Base-by-base conservation (phyloP, 2,797 vertebrate genomes). In the Syndactyla subalaris region DNA sequence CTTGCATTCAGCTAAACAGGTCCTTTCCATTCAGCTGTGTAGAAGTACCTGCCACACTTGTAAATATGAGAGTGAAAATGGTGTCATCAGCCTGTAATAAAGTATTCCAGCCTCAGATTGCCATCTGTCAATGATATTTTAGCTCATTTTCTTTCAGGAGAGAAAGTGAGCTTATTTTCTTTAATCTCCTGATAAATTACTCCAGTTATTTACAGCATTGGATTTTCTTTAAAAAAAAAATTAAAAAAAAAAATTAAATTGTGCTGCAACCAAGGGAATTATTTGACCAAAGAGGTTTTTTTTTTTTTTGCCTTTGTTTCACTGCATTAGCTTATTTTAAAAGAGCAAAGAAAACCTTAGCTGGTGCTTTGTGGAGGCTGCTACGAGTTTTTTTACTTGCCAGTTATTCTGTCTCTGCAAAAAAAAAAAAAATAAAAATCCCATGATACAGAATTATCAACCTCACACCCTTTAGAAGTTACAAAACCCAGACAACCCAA, bases 81-180 rank as follows among this genome's bases (percentile, higher is more conserved):
- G 93, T 96, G 70, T 84, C 92, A 88, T 95, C 92, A 92, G 75
- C 65, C 88, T 85, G 81, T 86, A 95, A 94, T 93, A 88, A 91
- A 95, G 57, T 72, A 52, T 83, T 81, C 14, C 7, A 89, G 77
- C n/a, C 84, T 93, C 78, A 91, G 84, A 93, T 85, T 95, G 84
- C 96, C 87, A 89, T 92, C 92, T 95, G 93, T 93, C 91, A 93
- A 96, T 86, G 96, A 95, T 79, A 95, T 95, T 96, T 95, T 93
- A 90, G 81, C 83, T 96, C 79, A 81, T 97, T 97, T 97, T 95
- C 85, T 94, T 86, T 67, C 70, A 70, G 70, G 66, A 85, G 83
- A 72, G 89, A 95, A 96, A 94, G 76, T 43, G 71, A 95, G 71
- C 87, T 94, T 77, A 92, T 96, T 86, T 96, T 93, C 93, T 94